Conservation (phyloP, 2,888 invertebrate species). For the Chrysotoxum bicinctum region DNA sequence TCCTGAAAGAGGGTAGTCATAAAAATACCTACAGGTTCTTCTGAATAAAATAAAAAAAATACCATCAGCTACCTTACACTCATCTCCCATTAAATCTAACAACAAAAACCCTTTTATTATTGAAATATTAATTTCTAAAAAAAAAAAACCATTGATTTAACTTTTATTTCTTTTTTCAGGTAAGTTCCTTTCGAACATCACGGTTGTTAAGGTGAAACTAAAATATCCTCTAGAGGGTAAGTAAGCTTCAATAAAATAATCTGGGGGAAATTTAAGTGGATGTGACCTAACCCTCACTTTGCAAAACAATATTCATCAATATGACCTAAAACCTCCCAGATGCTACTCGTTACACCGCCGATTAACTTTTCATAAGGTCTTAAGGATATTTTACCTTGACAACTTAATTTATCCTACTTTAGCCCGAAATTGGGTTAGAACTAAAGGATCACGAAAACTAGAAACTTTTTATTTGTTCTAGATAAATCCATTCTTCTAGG, state of each 20-base stretch:
- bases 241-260: neutral
- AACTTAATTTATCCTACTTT: neutral
- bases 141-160: conserved; percentile 29
- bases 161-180: conserved; percentile 35
- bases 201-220: neutral
- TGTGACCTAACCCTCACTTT: neutral
- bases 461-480: conserved; percentile 52
- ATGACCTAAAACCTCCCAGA: neutral
- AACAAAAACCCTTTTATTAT: conserved; percentile 36
- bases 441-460: conserved; percentile 36
- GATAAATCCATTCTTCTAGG: neutral
- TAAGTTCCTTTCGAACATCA: conserved; percentile 35
- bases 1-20: conserved; percentile 23
- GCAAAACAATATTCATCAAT: neutral
- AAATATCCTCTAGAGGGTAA: conserved; percentile 25
- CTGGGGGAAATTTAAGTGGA: neutral
- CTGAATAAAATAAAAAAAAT: conserved; percentile 5
- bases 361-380: conserved; percentile 65
- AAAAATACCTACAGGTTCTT: conserved; percentile 12
- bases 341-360: conserved; percentile 45
- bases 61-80: conserved; percentile 20
- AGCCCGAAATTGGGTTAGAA: neutral
- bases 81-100: neutral
- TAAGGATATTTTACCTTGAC: conserved; percentile 53
- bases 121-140: conserved; percentile 48